Evolutionary conservation across 1,140 invertebrate species (phyloP).

Genomic region (Macrosteles quadrilineatus): DNA sequence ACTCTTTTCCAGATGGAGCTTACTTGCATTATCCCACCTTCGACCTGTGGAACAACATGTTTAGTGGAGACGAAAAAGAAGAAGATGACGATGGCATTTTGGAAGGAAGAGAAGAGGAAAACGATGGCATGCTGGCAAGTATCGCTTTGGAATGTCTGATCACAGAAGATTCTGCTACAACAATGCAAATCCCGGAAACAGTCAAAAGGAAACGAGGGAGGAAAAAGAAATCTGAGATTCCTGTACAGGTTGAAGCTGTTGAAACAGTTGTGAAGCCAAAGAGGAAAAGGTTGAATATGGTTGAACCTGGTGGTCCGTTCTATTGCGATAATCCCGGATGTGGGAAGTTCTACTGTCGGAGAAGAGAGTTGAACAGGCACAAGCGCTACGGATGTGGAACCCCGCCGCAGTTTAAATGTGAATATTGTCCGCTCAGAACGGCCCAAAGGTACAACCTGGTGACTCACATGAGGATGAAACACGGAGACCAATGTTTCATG

Average conservation of each 20-base stretch:
- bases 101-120: too few species aligned
- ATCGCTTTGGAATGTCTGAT: conserved; percentile 7
- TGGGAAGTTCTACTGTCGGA: conserved; percentile 16
- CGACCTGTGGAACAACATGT: not conserved
- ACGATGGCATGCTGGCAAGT: not conserved
- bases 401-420: conserved; percentile 48
- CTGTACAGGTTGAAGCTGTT: not conserved
- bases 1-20: too few species aligned
- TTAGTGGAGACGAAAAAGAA: not conserved
- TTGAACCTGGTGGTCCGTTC: conserved; percentile 11
- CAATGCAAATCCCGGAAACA: not conserved
- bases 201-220: not conserved
- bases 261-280: not conserved
- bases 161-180: not conserved
- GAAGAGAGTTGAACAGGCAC: conserved; percentile 48
- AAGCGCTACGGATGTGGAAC: conserved; percentile 64
- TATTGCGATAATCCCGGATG: conserved; percentile 17
- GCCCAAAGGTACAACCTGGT: conserved; percentile 55
- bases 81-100: too few species aligned
- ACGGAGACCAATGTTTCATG: conserved; percentile 38
- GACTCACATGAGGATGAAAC: conserved; percentile 52
- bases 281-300: not conserved
- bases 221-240: not conserved
- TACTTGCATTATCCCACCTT: not conserved
- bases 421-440: conserved; percentile 54